Evolutionary conservation across 2,113 vertebrate species (phyloP).

Genomic region (Microtus ochrogaster): DNA sequence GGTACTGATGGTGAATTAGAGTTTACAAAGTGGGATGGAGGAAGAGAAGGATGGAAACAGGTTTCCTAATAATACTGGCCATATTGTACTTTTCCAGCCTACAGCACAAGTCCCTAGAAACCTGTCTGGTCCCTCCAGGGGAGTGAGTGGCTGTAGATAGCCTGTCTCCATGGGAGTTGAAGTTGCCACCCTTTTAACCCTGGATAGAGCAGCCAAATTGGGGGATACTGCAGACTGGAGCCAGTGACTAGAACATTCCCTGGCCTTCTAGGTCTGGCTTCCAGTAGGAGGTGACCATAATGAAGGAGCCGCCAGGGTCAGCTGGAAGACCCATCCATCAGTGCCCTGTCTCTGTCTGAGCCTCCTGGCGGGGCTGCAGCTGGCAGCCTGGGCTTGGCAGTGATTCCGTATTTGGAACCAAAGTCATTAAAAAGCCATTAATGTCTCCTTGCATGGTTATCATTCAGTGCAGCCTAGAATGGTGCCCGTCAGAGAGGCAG

Average conservation of each 20-base stretch:
- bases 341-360: slow-evolving; percentile 49
- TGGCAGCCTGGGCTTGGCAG: slow-evolving; percentile 74
- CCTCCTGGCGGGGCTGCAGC: slow-evolving; percentile 74
- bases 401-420: slow-evolving; percentile 67
- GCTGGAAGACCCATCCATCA: slow-evolving; percentile 65
- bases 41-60: background rate
- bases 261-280: background rate
- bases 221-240: background rate
- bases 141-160: background rate
- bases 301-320: slow-evolving; percentile 57
- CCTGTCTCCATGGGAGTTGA: background rate
- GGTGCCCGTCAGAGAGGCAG: background rate
- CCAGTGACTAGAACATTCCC: background rate
- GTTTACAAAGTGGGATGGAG: background rate
- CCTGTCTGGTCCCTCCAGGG: background rate
- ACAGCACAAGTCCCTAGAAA: background rate
- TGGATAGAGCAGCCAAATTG: background rate
- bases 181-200: background rate
- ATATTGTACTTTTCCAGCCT: background rate
- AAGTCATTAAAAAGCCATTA: slow-evolving; percentile 78
- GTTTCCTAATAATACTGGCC: background rate
- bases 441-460: slow-evolving; percentile 51
- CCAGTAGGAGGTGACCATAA: background rate
- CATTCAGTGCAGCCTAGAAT: background rate
- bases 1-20: background rate